A percentile compares a stretch with the other conserved stretches of the same genome.
phyloP scores from a whole-genome alignment of 2,888 invertebrate genomes.

The Griposia aprilina region DNA sequence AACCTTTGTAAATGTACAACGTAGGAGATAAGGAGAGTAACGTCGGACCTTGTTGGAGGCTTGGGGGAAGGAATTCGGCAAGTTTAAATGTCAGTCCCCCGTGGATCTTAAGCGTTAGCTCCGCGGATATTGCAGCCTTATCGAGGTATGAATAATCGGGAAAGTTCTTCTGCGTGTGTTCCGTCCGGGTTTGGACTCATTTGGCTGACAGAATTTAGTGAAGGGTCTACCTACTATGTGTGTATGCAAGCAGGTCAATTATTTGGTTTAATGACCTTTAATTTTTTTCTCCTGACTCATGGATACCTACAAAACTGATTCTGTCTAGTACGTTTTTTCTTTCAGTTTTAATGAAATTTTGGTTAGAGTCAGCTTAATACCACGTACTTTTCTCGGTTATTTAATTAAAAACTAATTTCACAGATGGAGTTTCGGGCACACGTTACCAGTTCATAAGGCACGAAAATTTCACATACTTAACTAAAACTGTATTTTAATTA shows the following conservation, averaged over 20 bases:
- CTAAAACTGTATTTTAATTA: not conserved
- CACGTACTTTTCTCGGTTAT: slow-evolving; percentile 2
- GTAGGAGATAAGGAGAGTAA: slow-evolving; percentile 75
- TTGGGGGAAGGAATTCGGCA: slow-evolving; percentile 62
- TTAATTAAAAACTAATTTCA: slow-evolving; percentile 16
- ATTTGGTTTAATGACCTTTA: not conserved
- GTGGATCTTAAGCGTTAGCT: slow-evolving; percentile 54
- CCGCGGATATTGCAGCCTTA: slow-evolving; percentile 61
- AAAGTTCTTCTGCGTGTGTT: slow-evolving; percentile 47
- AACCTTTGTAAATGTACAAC: slow-evolving; percentile 80
- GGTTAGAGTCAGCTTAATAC: not conserved
- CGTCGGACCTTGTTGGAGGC: slow-evolving; percentile 59
- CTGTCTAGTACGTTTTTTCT: not conserved
- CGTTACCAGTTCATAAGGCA: not conserved
- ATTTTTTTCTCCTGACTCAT: not conserved
- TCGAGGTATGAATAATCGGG: slow-evolving; percentile 62
- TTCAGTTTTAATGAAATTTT: slow-evolving; percentile 21
- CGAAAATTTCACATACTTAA: too few species aligned
- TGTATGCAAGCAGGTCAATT: not conserved
- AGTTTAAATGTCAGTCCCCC: slow-evolving; percentile 66
- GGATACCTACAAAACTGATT: not conserved
- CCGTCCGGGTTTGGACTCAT: slow-evolving; percentile 11
- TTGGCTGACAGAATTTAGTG: slow-evolving; percentile 12
- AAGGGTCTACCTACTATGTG: not conserved
- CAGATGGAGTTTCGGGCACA: not conserved